These are phyloP conservation scores for Daboia siamensis DNA, from an alignment of 2,113 vertebrate species.

Conservation along the genomic window DNA sequence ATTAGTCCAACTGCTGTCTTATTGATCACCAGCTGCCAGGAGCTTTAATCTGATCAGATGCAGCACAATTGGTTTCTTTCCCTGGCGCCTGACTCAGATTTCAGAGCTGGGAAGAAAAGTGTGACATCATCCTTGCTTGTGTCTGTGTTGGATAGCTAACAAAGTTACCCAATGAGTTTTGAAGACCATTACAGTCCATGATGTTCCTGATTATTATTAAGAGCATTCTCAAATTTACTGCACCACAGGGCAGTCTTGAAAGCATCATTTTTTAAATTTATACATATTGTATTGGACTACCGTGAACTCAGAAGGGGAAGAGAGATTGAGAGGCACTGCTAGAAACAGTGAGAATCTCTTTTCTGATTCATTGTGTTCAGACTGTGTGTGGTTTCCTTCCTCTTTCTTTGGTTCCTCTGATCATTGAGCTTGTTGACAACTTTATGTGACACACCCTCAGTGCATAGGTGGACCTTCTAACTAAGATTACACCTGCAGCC, in stretches of 20 bases:
- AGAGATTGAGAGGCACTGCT: not conserved
- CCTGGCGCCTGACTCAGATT: slow-evolving; percentile 76
- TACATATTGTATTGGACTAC: slow-evolving; percentile 56
- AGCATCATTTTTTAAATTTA: slow-evolving; percentile 77
- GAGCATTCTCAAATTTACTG: slow-evolving; percentile 81
- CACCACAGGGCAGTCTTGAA: slow-evolving; percentile 68
- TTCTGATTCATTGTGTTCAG: slow-evolving; percentile 51
- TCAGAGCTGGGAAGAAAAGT: slow-evolving; percentile 71
- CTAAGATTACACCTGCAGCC: not conserved
- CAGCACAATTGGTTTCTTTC: slow-evolving; percentile 75
- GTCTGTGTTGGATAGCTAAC: slow-evolving; percentile 76
- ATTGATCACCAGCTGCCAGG: slow-evolving; percentile 68
- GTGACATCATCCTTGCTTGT: slow-evolving; percentile 78
- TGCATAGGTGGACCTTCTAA: not conserved
- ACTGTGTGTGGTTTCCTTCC: slow-evolving; percentile 28
- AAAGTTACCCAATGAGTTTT: slow-evolving; percentile 77
- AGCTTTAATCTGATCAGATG: slow-evolving; percentile 74
- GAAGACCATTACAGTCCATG: slow-evolving; percentile 82
- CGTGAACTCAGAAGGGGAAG: not conserved
- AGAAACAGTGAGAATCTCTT: slow-evolving; percentile 55
- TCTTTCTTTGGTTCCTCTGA: slow-evolving; percentile 42
- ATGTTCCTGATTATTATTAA: slow-evolving; percentile 80
- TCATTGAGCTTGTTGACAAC: slow-evolving; percentile 43
- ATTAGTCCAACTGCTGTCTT: slow-evolving; percentile 60
- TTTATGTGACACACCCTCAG: not conserved